Evolutionary conservation across 2,888 invertebrate genomes (phyloP).

Genomic region (Andrena fulva): DNA sequence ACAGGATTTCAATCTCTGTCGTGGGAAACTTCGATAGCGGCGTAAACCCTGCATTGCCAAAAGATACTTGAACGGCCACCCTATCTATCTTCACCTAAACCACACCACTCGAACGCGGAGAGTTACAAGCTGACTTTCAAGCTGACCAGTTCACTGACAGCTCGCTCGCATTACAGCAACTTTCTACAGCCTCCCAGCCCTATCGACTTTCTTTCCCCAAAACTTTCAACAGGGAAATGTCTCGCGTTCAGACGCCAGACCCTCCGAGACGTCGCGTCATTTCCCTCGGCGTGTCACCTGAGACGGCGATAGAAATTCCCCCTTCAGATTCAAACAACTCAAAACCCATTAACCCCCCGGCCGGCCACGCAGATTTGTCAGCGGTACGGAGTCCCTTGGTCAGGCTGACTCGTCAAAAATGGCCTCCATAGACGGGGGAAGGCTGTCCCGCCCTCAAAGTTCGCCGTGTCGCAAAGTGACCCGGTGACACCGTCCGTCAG

Average conservation of each 20-base stretch:
- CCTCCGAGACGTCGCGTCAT: conserved; percentile 17
- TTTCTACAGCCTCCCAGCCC: not conserved
- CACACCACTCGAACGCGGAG: not conserved
- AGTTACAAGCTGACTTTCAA: not conserved
- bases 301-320: not conserved
- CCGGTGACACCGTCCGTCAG: conserved; percentile 58
- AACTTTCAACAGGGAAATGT: conserved; percentile 7
- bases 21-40: not conserved
- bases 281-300: not conserved
- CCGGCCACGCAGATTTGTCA: not conserved
- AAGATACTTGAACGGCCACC: not conserved
- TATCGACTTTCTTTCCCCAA: conserved; percentile 6
- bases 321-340: conserved; percentile 23
- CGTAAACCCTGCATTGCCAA: not conserved
- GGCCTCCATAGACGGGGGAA: not conserved
- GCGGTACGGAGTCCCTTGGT: not conserved
- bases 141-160: not conserved
- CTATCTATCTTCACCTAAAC: not conserved
- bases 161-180: not conserved
- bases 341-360: conserved; percentile 18
- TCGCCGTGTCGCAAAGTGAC: conserved; percentile 26
- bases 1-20: conserved; percentile 1
- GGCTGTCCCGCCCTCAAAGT: not conserved
- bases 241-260: not conserved
- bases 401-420: conserved; percentile 1